A percentile compares a stretch with the other conserved stretches of the same genome.
Evolutionary conservation across 1,140 invertebrate genomes (phyloP).

Genomic region (Drosophila repletoides): DNA sequence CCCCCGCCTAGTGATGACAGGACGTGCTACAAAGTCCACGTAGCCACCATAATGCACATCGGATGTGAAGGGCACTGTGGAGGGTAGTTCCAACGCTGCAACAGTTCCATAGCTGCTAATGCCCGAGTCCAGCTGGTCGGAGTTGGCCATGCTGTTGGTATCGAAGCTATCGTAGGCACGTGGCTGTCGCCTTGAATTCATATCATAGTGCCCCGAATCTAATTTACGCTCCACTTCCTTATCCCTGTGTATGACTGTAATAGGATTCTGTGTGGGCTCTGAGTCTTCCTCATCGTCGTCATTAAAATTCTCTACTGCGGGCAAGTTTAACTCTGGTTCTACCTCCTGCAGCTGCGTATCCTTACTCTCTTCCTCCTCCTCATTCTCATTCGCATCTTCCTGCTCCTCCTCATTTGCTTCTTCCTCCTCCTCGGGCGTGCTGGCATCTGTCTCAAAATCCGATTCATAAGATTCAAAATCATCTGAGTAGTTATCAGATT

Average conservation of each 20-base stretch:
- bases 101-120: conserved; percentile 67
- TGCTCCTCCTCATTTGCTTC: conserved; percentile 13
- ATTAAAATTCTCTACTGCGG: conserved; percentile 5
- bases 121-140: conserved; percentile 75
- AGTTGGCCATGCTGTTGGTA: conserved; percentile 65
- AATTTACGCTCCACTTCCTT: conserved; percentile 84
- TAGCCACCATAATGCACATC: conserved; percentile 69
- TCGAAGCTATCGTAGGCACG: conserved; percentile 78
- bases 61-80: background rate
- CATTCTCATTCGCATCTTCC: conserved; percentile 25
- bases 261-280: conserved; percentile 69
- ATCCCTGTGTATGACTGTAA: conserved; percentile 75
- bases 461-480: conserved; percentile 85
- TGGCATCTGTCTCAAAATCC: conserved; percentile 83
- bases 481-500: conserved; percentile 82
- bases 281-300: conserved; percentile 61
- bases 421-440: conserved; percentile 51
- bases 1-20: conserved; percentile 83
- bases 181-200: conserved; percentile 81
- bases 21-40: conserved; percentile 46
- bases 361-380: conserved; percentile 30
- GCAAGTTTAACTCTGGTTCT: conserved; percentile 60
- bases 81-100: conserved; percentile 5
- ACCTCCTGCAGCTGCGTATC: conserved; percentile 28
- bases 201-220: conserved; percentile 87